Conservation (phyloP, 1,140 invertebrate species). For the Arion vulgaris region DNA sequence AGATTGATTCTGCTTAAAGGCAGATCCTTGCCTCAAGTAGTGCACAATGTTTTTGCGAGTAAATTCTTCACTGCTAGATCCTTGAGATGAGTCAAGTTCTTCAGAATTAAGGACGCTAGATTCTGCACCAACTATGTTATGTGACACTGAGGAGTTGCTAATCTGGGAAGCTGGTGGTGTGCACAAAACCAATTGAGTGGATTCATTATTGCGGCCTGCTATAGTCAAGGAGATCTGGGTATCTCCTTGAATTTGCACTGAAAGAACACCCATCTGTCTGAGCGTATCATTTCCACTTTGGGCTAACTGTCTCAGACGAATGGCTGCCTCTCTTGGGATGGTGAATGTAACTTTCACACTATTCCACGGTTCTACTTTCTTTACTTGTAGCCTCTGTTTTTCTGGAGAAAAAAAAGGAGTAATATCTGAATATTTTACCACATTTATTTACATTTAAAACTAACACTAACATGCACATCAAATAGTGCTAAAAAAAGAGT, state of each 20-base stretch:
- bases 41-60: slow-evolving; percentile 71
- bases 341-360: slow-evolving; percentile 96
- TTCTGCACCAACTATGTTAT: slow-evolving; percentile 54
- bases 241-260: slow-evolving; percentile 96
- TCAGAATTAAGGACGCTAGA: slow-evolving; percentile 49
- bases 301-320: slow-evolving; percentile 89
- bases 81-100: slow-evolving; percentile 54
- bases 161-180: slow-evolving; percentile 50
- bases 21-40: slow-evolving; percentile 71
- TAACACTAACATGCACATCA: not conserved
- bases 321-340: slow-evolving; percentile 93
- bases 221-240: slow-evolving; percentile 91
- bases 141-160: slow-evolving; percentile 56
- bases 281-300: slow-evolving; percentile 89
- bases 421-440: not conserved
- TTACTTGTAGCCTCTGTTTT: slow-evolving; percentile 72
- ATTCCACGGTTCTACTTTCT: slow-evolving; percentile 98
- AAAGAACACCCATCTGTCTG: slow-evolving; percentile 91
- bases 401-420: slow-evolving; percentile 56
- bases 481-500: not conserved
- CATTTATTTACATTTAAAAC: not conserved
- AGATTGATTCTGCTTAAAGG: slow-evolving; percentile 65
- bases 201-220: slow-evolving; percentile 80
- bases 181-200: slow-evolving; percentile 84
- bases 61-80: slow-evolving; percentile 67